A percentile compares a stretch with the other conserved stretches of the same genome.
These are phyloP conservation scores for Pinna nobilis DNA, from an alignment of 1,140 invertebrate species.

Conservation along the genomic window DNA sequence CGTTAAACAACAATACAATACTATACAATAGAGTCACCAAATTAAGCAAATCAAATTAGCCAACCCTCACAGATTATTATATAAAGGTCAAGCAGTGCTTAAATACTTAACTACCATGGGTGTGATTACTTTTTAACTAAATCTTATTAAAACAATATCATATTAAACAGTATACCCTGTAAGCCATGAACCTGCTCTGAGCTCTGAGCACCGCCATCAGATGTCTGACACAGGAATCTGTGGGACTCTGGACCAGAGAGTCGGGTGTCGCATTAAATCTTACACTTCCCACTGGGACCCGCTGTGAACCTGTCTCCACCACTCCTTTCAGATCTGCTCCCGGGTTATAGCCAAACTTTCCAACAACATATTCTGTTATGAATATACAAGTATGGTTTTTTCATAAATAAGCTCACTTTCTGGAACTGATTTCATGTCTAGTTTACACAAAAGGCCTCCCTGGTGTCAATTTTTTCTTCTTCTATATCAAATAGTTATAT, in stretches of 20 bases:
- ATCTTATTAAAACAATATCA: not conserved
- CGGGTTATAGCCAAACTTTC: slow-evolving; percentile 37
- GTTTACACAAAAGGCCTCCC: not conserved
- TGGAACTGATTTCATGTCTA: not conserved
- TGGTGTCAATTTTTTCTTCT: no score
- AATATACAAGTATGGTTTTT: no score
- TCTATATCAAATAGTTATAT: no score
- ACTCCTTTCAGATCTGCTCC: slow-evolving; percentile 25
- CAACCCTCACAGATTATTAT: no score
- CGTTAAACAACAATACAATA: no score
- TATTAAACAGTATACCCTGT: slow-evolving; percentile 48
- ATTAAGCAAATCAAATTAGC: no score
- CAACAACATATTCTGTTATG: no score
- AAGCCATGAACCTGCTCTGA: slow-evolving; percentile 60
- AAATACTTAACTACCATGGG: not conserved
- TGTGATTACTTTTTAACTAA: not conserved
- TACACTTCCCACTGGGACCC: not conserved
- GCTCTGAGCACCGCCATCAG: slow-evolving; percentile 51
- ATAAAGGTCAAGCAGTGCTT: no score
- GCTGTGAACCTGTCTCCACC: slow-evolving; percentile 45
- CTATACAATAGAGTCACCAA: no score
- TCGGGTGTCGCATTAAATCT: not conserved
- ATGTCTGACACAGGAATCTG: slow-evolving; percentile 42
- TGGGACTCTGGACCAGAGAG: not conserved
- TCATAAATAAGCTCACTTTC: not conserved